Evolutionary conservation across 2,797 vertebrate species (phyloP).

Genomic region (Fundulus diaphanus): DNA sequence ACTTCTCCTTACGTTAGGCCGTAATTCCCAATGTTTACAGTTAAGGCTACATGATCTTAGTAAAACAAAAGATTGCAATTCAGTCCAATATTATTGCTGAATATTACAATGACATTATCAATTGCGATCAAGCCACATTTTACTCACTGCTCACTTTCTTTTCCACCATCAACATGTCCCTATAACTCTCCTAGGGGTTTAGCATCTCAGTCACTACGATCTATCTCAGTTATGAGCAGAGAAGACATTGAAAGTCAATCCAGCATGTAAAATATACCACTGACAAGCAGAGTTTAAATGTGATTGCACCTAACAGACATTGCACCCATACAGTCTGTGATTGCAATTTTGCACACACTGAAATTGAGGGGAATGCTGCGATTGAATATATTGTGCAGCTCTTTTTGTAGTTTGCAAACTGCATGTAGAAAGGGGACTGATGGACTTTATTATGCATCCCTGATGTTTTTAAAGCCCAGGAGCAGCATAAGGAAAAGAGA

Average conservation of each 20-base stretch:
- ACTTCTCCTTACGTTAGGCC: conserved; percentile 23
- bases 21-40: background rate
- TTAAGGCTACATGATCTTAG: background rate
- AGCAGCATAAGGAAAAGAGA: background rate
- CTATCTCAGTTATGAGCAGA: background rate
- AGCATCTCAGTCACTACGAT: background rate
- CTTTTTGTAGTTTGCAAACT: background rate
- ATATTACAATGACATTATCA: background rate
- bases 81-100: background rate
- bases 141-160: background rate
- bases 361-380: background rate
- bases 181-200: background rate
- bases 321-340: background rate
- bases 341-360: background rate
- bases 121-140: background rate
- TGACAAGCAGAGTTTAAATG: too few species aligned
- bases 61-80: background rate
- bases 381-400: background rate
- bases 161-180: too few species aligned
- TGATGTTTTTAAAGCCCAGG: background rate
- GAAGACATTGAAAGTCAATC: background rate
- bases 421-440: background rate
- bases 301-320: background rate
- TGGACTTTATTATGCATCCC: background rate
- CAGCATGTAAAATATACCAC: too few species aligned